A percentile compares a stretch with the other conserved stretches of the same genome.
These are phyloP conservation scores for Charadrius vociferus DNA, from an alignment of 2,113 vertebrate species.

Conservation along the genomic window DNA sequence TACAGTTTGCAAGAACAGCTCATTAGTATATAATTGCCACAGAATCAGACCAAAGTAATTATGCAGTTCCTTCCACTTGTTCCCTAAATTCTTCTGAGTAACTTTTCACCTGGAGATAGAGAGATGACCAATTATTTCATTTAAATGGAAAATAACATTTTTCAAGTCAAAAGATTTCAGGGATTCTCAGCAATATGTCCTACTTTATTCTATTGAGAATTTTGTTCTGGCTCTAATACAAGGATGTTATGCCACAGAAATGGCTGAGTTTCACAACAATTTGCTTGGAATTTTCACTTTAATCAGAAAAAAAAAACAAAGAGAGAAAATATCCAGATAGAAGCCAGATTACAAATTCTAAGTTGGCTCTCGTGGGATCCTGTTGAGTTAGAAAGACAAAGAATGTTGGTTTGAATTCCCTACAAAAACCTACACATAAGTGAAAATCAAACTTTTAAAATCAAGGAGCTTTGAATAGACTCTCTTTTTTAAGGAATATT, in stretches of 20 bases:
- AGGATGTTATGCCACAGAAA: not conserved
- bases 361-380: not conserved
- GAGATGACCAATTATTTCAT: not conserved
- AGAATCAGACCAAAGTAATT: not conserved
- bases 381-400: slow-evolving; percentile 31
- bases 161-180: slow-evolving; percentile 15
- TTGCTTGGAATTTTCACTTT: not conserved
- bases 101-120: not conserved
- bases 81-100: not conserved
- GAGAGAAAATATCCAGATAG: not conserved
- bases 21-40: not conserved
- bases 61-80: not conserved
- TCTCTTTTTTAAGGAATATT: not conserved
- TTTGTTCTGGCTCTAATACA: not conserved
- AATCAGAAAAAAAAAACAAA: not conserved
- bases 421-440: not conserved
- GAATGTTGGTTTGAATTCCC: not conserved
- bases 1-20: not conserved
- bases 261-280: not conserved
- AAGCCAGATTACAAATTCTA: not conserved
- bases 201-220: not conserved
- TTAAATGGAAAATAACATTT: not conserved
- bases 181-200: not conserved
- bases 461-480: not conserved
- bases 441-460: not conserved